Percentiles rank a stretch among this genome's conserved stretches.
Conservation (phyloP, 2,888 invertebrate species). For the Mayetiola destructor region DNA sequence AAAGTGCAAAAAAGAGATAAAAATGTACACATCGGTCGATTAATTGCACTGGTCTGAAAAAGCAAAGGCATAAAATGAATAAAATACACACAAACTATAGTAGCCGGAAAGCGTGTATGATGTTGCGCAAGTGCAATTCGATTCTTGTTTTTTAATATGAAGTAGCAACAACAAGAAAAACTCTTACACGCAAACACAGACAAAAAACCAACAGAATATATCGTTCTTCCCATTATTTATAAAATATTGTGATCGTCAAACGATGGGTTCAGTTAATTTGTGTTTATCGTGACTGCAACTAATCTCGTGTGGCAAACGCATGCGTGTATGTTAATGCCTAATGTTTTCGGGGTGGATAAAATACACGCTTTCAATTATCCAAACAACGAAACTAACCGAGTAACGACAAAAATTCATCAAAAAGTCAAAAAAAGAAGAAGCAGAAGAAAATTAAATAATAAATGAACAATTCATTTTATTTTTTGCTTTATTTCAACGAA, state of each 20-base stretch:
- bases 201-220: too few species aligned
- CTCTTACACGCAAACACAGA: too few species aligned
- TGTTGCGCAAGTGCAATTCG: conserved; percentile 8
- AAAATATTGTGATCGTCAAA: conserved; percentile 6
- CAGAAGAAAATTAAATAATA: not conserved
- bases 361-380: not conserved
- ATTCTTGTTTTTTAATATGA: not conserved
- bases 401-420: not conserved
- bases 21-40: too few species aligned
- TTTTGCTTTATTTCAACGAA: too few species aligned
- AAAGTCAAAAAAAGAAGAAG: not conserved
- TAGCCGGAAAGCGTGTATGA: too few species aligned
- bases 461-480: not conserved
- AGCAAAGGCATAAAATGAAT: too few species aligned
- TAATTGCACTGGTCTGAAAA: too few species aligned
- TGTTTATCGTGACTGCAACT: conserved; percentile 12
- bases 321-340: not conserved
- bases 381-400: not conserved
- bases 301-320: not conserved
- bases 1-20: too few species aligned
- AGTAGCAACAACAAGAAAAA: too few species aligned
- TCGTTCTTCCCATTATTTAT: not conserved
- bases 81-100: too few species aligned
- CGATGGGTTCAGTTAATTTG: conserved; percentile 5
- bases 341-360: conserved; percentile 4